A percentile compares a stretch with the other conserved stretches of the same genome.
phyloP scores from a whole-genome alignment of 92 coral and sea anemone genomes.

The Phenganax marumi region DNA sequence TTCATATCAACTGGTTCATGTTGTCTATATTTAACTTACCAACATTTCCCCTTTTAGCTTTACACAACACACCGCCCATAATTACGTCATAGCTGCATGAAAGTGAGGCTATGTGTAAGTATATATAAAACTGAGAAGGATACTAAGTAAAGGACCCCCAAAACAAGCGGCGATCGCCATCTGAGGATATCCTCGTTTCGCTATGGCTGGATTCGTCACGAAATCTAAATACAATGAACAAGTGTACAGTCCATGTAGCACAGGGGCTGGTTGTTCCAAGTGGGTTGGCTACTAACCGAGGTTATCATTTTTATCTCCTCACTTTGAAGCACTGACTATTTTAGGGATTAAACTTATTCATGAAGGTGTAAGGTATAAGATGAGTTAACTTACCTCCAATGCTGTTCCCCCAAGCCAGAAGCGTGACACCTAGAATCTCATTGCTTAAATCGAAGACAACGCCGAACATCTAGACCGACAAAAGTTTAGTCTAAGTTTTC shows the following conservation, averaged over 20 bases:
- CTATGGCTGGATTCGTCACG: constrained; percentile 80
- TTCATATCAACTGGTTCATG: neutral
- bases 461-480: constrained; percentile 76
- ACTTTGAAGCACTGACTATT: neutral
- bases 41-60: no score
- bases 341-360: no score
- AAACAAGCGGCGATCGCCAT: constrained; percentile 98
- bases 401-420: constrained; percentile 99
- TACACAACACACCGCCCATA: no score
- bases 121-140: constrained; percentile 51
- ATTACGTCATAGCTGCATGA: neutral
- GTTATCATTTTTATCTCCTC: no score
- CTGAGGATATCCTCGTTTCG: constrained; percentile 85
- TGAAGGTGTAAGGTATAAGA: no score
- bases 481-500: neutral
- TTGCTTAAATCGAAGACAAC: constrained; percentile 73
- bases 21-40: neutral
- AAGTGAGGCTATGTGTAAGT: neutral
- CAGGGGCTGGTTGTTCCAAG: neutral
- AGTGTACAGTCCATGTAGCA: neutral
- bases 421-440: constrained; percentile 86
- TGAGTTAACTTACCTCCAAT: constrained; percentile 70
- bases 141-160: constrained; percentile 97
- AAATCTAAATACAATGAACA: constrained; percentile 58
- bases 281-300: no score